Base-by-base conservation (phyloP, 2,797 vertebrate genomes). In the Spinus olivaceus region DNA sequence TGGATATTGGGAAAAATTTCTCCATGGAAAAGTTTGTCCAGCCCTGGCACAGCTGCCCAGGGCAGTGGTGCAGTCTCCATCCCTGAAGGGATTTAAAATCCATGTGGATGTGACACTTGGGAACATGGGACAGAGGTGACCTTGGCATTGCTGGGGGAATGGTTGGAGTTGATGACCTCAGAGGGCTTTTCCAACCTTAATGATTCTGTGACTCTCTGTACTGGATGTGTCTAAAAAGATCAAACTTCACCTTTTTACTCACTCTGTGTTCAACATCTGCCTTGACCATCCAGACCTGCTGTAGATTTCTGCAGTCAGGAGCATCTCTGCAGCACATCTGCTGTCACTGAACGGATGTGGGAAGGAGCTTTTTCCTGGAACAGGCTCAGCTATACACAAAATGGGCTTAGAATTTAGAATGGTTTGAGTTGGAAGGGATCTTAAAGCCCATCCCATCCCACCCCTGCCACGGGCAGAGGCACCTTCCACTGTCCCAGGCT, bases 401-500 rank as follows among this genome's bases (percentile, higher is more conserved):
- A 50, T 39, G 17, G 49, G 14, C 4, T 37, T 5, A 41, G 72
- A 59, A 64, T 83, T n/a, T 16, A 12, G 28, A 14, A 14, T 57
- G 44, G 10, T 16, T 77, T 64, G 37, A 5, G 17, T 33, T 30
- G 24, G 20, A 63, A 57, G 3, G 24, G 10, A 33, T 6, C 12
- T 19, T 33, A 64, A 64, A 51, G 10, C 0, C 0, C 50, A 70
- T 14, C 8, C 18, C 3, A 2, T 44, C 0, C 28, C 28, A 27
- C 5, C 8, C 16, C 14, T 41, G 56, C 56, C 35, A 22, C 6
- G 14, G 17, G 10, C 64, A 70, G n/a, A 23, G 28, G 50, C n/a
- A 50, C 1, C 49, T 82, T 2, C 28, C 37, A 44, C 28, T 0
- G 0, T 1, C 37, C 57, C 64, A 70, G 28, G 12, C 0, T 57